Evolutionary conservation across 2,888 invertebrate genomes (phyloP).

Genomic region (Dynastes tityus): DNA sequence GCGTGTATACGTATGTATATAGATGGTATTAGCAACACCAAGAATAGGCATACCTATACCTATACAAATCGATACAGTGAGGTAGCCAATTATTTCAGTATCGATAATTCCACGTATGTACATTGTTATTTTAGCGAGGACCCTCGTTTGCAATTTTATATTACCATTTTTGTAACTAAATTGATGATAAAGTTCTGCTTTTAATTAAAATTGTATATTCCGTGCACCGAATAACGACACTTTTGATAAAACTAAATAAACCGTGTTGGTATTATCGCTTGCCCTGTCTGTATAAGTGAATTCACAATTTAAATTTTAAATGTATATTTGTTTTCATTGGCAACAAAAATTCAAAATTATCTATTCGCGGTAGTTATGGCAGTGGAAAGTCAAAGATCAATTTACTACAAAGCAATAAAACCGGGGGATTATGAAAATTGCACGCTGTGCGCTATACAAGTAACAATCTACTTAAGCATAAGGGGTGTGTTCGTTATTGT

Average conservation of each 20-base stretch:
- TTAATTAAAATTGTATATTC: conserved; percentile 30
- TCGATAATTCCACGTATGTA: not conserved
- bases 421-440: not conserved
- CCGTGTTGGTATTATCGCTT: conserved; percentile 10
- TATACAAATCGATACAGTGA: not conserved
- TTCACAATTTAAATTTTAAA: conserved; percentile 27
- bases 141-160: not conserved
- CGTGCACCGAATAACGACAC: conserved; percentile 3
- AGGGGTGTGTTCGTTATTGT: too few relatives aligned
- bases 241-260: conserved; percentile 10
- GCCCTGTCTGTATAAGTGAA: conserved; percentile 2
- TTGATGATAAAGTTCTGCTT: conserved; percentile 25
- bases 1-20: too few relatives aligned
- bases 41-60: too few relatives aligned
- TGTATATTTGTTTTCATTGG: conserved; percentile 21
- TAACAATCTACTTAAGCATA: too few relatives aligned
- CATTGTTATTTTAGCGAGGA: conserved; percentile 3
- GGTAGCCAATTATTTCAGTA: not conserved
- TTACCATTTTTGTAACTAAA: conserved; percentile 7
- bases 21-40: too few relatives aligned
- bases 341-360: conserved; percentile 1
- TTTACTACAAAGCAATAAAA: not conserved
- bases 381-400: not conserved
- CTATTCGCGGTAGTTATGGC: not conserved
- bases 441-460: too few relatives aligned